These are phyloP conservation scores for Ypsolopha sequella DNA, from an alignment of 2,888 invertebrate species.

Conservation along the genomic window DNA sequence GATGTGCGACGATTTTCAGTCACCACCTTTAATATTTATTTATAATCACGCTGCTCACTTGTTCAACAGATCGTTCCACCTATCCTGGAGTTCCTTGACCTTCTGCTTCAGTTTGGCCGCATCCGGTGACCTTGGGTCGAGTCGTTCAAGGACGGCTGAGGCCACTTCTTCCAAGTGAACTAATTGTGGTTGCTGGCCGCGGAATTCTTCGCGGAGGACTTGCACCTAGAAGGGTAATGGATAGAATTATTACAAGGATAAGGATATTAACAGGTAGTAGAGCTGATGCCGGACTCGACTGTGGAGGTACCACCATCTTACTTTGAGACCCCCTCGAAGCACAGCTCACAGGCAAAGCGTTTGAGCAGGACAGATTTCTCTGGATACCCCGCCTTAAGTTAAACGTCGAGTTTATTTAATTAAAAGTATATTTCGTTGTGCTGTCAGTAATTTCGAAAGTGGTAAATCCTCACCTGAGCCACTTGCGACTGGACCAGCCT, in stretches of 20 bases:
- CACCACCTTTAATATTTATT: neutral
- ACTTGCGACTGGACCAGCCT: conserved; percentile 96
- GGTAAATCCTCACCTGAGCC: conserved; percentile 74
- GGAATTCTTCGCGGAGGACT: conserved; percentile 95
- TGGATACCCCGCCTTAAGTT: no score
- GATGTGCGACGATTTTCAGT: no score
- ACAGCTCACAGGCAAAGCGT: no score
- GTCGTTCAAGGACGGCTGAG: conserved; percentile 75
- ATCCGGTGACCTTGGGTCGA: conserved; percentile 62
- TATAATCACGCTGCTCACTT: conserved; percentile 36
- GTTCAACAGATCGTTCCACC: conserved; percentile 85
- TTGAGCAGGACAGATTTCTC: no score
- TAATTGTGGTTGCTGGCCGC: conserved; percentile 91
- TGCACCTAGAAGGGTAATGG: conserved; percentile 70
- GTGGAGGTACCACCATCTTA: no score
- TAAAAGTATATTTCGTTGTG: no score
- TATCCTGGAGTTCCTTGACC: conserved; percentile 76
- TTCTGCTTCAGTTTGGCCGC: conserved; percentile 73
- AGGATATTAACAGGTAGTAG: no score
- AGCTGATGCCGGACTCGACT: no score
- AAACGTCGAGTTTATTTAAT: no score
- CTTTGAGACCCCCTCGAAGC: no score
- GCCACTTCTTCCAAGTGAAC: conserved; percentile 88
- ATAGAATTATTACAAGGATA: no score
- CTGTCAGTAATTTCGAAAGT: neutral